These are phyloP conservation scores for Andrena chrysosceles DNA, from an alignment of 2,888 invertebrate genomes.

Conservation along the genomic window DNA sequence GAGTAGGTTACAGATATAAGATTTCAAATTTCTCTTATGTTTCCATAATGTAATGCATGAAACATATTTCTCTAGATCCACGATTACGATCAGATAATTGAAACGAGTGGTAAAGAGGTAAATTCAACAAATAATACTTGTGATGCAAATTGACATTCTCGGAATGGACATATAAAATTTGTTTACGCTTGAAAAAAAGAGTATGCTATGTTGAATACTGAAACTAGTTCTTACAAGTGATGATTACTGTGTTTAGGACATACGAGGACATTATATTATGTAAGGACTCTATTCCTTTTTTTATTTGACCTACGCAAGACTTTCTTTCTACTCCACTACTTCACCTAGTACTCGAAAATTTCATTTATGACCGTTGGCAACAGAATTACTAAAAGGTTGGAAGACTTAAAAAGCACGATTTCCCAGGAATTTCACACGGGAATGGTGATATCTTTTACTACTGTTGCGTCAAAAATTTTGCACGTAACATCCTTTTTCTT, in stretches of 20 bases:
- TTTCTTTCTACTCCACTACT: conserved; percentile 19
- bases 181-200: conserved; percentile 56
- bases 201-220: conserved; percentile 56
- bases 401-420: conserved; percentile 20
- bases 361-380: conserved; percentile 41
- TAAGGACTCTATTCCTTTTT: conserved; percentile 57
- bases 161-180: conserved; percentile 53
- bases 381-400: conserved; percentile 15
- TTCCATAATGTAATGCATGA: conserved; percentile 64
- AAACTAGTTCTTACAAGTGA: conserved; percentile 53
- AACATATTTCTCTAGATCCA: conserved; percentile 64
- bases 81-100: conserved; percentile 61
- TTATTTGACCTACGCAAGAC: conserved; percentile 51
- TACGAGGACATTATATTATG: conserved; percentile 60
- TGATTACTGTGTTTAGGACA: conserved; percentile 63
- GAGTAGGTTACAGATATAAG: conserved; percentile 76
- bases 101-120: conserved; percentile 53
- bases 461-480: conserved; percentile 41
- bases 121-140: conserved; percentile 46
- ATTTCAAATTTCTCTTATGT: conserved; percentile 56
- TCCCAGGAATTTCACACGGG: conserved; percentile 32
- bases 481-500: conserved; percentile 72
- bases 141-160: conserved; percentile 49
- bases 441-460: conserved; percentile 28
- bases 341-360: conserved; percentile 16